Conservation (phyloP, 2,888 invertebrate species). For the Arge pagana region DNA sequence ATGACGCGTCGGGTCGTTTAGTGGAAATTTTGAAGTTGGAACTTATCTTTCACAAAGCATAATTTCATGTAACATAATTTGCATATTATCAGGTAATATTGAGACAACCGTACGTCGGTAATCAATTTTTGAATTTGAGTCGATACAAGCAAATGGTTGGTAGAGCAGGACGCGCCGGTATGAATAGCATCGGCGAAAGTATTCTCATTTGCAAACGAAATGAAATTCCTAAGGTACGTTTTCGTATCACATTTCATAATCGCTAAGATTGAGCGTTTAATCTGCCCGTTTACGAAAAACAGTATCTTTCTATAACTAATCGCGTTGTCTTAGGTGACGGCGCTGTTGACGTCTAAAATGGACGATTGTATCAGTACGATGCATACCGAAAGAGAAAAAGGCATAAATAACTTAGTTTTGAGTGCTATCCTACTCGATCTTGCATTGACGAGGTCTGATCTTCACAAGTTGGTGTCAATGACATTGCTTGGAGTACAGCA, state of each 20-base stretch:
- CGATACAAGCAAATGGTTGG: conserved; percentile 96
- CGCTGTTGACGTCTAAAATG: conserved; percentile 68
- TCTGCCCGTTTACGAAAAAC: conserved; percentile 1
- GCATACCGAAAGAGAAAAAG: conserved; percentile 61
- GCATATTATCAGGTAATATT: conserved; percentile 67
- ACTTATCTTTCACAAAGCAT: not conserved
- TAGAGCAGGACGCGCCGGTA: conserved; percentile 89
- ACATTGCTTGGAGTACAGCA: conserved; percentile 73
- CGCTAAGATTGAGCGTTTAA: not conserved
- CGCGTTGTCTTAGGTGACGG: conserved; percentile 60
- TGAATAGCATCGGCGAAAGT: conserved; percentile 83
- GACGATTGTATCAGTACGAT: conserved; percentile 69
- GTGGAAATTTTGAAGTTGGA: conserved; percentile 8
- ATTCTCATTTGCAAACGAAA: conserved; percentile 74
- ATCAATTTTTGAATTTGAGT: conserved; percentile 72
- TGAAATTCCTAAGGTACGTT: conserved; percentile 62
- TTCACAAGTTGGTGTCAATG: conserved; percentile 63
- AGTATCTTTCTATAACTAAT: conserved; percentile 10
- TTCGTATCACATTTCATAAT: not conserved
- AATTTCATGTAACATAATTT: conserved; percentile 12
- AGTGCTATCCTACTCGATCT: conserved; percentile 71
- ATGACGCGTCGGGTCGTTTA: not conserved
- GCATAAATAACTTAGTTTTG: conserved; percentile 68
- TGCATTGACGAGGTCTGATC: conserved; percentile 61
- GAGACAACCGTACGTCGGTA: conserved; percentile 82